These are phyloP conservation scores for Macrotis lagotis DNA, from an alignment of 2,113 vertebrate genomes.

Conservation along the genomic window DNA sequence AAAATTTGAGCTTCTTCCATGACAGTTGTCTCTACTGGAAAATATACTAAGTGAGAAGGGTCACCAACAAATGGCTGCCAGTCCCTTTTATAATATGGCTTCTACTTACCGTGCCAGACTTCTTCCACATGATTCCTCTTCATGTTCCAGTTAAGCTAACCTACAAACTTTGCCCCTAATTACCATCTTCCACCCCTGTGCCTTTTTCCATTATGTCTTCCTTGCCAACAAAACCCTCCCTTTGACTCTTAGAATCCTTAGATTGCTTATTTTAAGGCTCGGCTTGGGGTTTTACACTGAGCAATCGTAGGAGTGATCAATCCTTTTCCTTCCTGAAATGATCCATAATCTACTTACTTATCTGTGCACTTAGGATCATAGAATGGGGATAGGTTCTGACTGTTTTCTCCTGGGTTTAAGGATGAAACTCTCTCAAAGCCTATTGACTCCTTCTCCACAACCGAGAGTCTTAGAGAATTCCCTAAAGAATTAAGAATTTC, in stretches of 20 bases:
- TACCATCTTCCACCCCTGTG: not conserved
- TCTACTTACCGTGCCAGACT: not conserved
- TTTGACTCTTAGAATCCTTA: not conserved
- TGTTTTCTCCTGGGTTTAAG: too few relatives aligned
- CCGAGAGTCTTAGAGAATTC: too few relatives aligned
- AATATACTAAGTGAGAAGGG: too few relatives aligned
- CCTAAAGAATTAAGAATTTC: too few relatives aligned
- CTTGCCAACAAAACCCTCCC: not conserved
- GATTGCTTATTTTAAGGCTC: not conserved
- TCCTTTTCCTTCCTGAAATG: not conserved
- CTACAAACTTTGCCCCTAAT: not conserved
- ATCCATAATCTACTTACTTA: not conserved
- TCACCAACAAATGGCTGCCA: too few relatives aligned
- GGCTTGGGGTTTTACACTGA: not conserved
- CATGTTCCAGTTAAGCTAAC: not conserved
- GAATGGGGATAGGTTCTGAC: too few relatives aligned
- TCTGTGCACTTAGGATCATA: not conserved
- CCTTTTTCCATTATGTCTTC: not conserved
- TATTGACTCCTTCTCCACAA: too few relatives aligned
- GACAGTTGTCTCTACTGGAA: too few relatives aligned
- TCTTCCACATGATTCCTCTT: not conserved
- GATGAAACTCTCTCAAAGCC: too few relatives aligned
- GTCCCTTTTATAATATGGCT: not conserved
- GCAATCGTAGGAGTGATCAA: not conserved
- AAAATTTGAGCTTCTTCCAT: too few relatives aligned